Evolutionary conservation across 2,797 vertebrate genomes (phyloP), one percentile per base, ranked within the genome.

Genomic region (Onychomys torridus): DNA sequence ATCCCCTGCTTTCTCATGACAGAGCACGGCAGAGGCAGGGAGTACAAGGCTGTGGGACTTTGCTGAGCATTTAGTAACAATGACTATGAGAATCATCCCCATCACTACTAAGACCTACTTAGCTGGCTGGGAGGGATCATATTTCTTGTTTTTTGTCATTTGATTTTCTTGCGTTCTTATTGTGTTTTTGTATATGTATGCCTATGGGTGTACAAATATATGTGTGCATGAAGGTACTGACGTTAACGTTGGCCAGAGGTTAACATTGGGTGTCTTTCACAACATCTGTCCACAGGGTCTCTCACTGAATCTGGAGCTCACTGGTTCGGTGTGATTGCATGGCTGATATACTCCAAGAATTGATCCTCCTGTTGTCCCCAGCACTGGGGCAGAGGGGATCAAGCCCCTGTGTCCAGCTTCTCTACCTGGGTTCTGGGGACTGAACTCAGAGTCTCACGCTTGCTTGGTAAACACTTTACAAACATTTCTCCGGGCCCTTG

Each of bases 261-360:
- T 55, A 55, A 40, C 5, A 71, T 3, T 27, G 49, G 49, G 23
- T 71, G 34, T 55, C 67, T 37, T 87, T 71, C 67, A 55, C 52
- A 55, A 55, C 2, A 9, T 9, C 65, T 55, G 65, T 27, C 29
- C 10, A 29, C 84, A 55, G 65, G 46, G 8, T 71, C 21, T 37
- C 34, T 87, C 84, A 87, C 13, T 27, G 65, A 86, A 69, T 27
- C 46, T 27, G 16, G 63, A 86, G 43, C 21, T 71, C 65, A 55
- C 1, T 19, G 67, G 19, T 71, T 17, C 46, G 2, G 0, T n/a
- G 17, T 1, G 5, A 12, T 12, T 57, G n/a, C 5, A 25, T 55
- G 49, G 5, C 5, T 55, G 25, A 49, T 17, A 37, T 71, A 37
- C 17, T 14, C n/a, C 37, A 43, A 14, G 69, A 37, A 61, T 61